These are phyloP conservation scores for Prinia subflava DNA, from an alignment of 2,113 vertebrate species.

Conservation along the genomic window DNA sequence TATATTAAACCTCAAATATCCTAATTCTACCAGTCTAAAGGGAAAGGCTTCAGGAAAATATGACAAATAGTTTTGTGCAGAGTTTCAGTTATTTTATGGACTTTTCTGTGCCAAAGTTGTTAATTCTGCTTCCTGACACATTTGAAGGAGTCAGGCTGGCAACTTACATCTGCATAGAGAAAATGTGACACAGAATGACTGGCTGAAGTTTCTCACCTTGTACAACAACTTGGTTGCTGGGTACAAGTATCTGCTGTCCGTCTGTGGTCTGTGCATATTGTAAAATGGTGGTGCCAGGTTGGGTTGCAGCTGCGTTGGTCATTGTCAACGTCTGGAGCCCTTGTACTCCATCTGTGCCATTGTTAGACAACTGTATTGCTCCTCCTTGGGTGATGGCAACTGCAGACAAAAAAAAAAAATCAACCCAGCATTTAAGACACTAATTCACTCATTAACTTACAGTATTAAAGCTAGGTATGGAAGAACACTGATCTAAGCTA, in stretches of 20 bases:
- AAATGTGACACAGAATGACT: background rate
- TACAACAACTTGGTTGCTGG: constrained; percentile 99
- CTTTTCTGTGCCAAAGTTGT: background rate
- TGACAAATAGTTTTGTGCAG: background rate
- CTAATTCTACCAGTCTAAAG: background rate
- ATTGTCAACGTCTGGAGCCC: constrained; percentile 95
- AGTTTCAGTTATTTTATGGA: background rate
- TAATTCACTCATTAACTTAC: constrained; percentile 1
- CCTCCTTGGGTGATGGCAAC: constrained; percentile 98
- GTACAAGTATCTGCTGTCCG: constrained; percentile 97
- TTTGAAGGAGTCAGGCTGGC: background rate
- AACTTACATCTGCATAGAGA: background rate
- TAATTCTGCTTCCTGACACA: constrained; percentile 11
- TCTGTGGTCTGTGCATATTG: constrained; percentile 98
- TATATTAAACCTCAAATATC: background rate
- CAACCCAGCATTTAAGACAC: constrained; percentile 33
- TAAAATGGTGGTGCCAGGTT: constrained; percentile 92
- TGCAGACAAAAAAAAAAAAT: constrained; percentile 64
- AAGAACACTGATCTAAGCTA: background rate
- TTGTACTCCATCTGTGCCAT: constrained; percentile 95
- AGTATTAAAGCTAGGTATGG: constrained; percentile 3
- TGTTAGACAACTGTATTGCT: constrained; percentile 96
- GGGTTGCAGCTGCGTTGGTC: constrained; percentile 87
- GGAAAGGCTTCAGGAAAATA: background rate
- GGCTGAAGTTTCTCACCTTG: constrained; percentile 83